Evolutionary conservation across 92 coral and sea anemone genomes (phyloP).

Genomic region (Porites divaricata): DNA sequence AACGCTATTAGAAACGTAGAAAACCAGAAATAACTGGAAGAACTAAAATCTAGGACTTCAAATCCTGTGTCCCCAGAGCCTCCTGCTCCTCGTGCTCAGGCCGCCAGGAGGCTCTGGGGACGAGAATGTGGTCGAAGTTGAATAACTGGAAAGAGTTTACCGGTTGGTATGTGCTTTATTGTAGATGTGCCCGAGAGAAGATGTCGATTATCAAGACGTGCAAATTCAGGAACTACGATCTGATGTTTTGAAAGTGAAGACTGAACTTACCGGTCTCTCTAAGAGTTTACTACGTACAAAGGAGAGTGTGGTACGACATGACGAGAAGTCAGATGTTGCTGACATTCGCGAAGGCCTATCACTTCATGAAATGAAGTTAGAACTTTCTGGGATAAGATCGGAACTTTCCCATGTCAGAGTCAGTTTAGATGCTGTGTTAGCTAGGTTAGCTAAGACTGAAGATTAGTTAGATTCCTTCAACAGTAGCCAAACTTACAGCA

Average conservation of each 20-base stretch:
- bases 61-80: no score
- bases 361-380: not conserved
- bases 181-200: slow-evolving; percentile 8
- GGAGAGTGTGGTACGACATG: not conserved
- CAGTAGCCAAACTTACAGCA: no score
- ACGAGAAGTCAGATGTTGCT: not conserved
- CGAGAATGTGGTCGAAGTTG: no score
- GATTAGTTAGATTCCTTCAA: not conserved
- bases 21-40: no score
- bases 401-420: not conserved
- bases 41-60: no score
- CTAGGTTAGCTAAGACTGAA: not conserved
- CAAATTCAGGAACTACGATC: not conserved
- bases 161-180: no score
- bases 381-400: not conserved
- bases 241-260: not conserved
- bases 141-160: no score
- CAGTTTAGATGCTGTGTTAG: slow-evolving; percentile 9
- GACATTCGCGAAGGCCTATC: not conserved
- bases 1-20: no score
- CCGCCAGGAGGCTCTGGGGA: no score
- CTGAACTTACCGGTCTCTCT: not conserved
- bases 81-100: no score
- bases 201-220: not conserved
- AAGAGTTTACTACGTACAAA: not conserved